These are phyloP conservation scores for Arrhamphus sclerolepis DNA, from an alignment of 2,797 vertebrate species.

Conservation along the genomic window DNA sequence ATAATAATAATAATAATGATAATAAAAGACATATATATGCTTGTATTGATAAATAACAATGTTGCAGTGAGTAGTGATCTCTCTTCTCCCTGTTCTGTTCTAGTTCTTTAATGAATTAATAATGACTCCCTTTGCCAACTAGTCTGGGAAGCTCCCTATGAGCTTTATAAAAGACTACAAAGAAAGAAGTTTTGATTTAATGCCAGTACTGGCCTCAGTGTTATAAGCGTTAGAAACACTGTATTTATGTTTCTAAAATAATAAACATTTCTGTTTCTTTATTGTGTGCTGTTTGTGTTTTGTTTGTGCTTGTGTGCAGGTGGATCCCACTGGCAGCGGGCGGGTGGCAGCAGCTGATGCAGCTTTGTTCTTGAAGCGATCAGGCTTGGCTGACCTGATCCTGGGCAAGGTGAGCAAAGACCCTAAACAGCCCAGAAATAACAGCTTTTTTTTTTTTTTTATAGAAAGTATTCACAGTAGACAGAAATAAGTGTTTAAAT, in stretches of 20 bases:
- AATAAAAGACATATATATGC: too few relatives aligned
- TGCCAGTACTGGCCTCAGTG: slow-evolving; percentile 28
- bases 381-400: slow-evolving; percentile 92
- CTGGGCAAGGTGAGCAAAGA: slow-evolving; percentile 89
- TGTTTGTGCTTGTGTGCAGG: slow-evolving; percentile 65
- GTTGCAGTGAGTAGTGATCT: slow-evolving; percentile 29
- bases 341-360: slow-evolving; percentile 92
- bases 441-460: background rate
- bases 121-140: slow-evolving; percentile 60
- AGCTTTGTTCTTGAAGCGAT: slow-evolving; percentile 95
- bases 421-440: background rate
- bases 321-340: slow-evolving; percentile 90
- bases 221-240: too few relatives aligned
- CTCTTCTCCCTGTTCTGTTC: slow-evolving; percentile 28
- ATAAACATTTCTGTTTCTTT: background rate
- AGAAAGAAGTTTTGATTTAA: slow-evolving; percentile 50
- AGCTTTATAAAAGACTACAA: slow-evolving; percentile 43
- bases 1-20: too few relatives aligned
- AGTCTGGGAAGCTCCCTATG: slow-evolving; percentile 47
- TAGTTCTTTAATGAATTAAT: slow-evolving; percentile 70
- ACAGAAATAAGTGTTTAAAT: slow-evolving; percentile 24
- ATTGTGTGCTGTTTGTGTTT: background rate
- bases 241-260: slow-evolving; percentile 8
- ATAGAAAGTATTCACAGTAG: background rate
- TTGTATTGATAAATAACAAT: slow-evolving; percentile 15